Conservation (phyloP, 2,797 vertebrate species). For the Yasuhikotakia modesta region DNA sequence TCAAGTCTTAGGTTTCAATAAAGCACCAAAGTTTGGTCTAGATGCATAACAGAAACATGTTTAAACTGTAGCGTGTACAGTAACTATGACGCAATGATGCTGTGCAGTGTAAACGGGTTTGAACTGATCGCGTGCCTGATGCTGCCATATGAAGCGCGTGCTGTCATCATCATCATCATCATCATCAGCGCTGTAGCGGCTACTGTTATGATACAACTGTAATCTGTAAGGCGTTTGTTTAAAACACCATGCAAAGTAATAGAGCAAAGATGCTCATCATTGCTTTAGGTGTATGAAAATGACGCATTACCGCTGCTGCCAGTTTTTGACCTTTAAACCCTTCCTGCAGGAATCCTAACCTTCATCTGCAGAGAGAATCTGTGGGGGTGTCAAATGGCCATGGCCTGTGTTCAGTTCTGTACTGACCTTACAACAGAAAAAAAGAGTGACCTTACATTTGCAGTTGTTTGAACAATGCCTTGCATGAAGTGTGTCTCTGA, state of each 20-base stretch:
- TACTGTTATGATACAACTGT: neutral
- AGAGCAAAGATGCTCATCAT: neutral
- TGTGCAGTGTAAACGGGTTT: neutral
- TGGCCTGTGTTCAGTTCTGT: neutral
- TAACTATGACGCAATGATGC: conserved; percentile 9
- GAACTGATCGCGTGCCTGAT: neutral
- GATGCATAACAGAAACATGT: neutral
- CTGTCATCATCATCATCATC: neutral
- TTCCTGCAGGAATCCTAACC: neutral
- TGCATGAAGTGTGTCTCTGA: neutral
- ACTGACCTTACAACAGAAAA: neutral
- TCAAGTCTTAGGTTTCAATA: neutral
- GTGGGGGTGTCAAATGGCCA: neutral
- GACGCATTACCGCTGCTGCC: neutral
- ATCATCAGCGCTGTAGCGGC: neutral
- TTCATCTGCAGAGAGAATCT: conserved; percentile 9
- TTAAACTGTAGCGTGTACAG: neutral
- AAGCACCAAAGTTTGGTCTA: neutral
- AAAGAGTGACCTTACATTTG: neutral
- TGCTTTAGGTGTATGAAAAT: neutral
- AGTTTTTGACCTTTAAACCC: neutral
- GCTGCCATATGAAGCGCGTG: neutral
- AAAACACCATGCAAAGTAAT: neutral
- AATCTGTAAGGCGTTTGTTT: neutral
- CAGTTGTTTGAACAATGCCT: neutral